Conservation (phyloP, 2,888 invertebrate genomes). For the Papilio demoleus region DNA sequence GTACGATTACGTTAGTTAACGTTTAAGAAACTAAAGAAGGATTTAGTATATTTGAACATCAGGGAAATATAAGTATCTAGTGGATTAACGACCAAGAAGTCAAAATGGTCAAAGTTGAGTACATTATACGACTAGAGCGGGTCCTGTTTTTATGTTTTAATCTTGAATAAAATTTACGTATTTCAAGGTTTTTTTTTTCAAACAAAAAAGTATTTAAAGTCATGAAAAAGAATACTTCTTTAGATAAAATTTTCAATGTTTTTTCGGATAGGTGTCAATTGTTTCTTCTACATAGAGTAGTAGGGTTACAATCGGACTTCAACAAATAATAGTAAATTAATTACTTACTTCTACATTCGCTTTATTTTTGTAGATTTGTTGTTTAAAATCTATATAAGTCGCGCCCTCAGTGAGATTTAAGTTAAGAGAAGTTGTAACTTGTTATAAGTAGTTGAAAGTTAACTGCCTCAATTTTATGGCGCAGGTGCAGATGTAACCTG, state of each 20-base stretch:
- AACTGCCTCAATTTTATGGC: neutral
- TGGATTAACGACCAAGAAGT: neutral
- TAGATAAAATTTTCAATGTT: too few species aligned
- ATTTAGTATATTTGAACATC: neutral
- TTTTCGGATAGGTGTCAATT: too few species aligned
- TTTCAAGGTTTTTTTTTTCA: neutral
- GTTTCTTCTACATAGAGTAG: too few species aligned
- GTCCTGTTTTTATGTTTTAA: neutral
- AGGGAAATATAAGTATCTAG: neutral
- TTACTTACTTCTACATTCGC: too few species aligned
- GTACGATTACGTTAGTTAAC: slow-evolving; percentile 12
- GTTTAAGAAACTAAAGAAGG: slow-evolving; percentile 14
- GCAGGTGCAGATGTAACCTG: slow-evolving; percentile 9
- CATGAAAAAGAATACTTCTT: too few species aligned
- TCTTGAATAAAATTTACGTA: neutral
- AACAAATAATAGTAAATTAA: too few species aligned
- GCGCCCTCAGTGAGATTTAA: neutral
- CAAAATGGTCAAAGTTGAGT: neutral
- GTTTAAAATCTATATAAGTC: too few species aligned
- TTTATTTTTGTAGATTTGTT: too few species aligned
- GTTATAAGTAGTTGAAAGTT: neutral
- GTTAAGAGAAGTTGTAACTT: neutral
- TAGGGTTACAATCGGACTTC: too few species aligned
- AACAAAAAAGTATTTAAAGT: too few species aligned
- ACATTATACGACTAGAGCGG: neutral